phyloP scores from a whole-genome alignment of 2,113 vertebrate species.

The Holacanthus passer region DNA sequence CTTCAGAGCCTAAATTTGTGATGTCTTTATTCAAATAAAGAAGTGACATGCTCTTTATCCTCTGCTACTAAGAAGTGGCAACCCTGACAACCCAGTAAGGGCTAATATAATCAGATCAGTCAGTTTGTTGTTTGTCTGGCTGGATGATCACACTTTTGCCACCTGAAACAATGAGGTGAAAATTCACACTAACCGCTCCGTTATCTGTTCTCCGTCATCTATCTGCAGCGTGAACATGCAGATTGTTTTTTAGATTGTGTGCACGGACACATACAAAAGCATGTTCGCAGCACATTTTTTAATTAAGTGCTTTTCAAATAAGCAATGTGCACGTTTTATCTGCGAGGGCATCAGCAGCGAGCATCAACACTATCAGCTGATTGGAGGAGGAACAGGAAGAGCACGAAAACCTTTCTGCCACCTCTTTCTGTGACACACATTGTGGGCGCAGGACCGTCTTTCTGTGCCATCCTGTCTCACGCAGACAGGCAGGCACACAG shows the following conservation, averaged over 20 bases:
- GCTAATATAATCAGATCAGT: not conserved
- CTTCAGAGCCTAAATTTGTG: not conserved
- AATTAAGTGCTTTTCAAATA: constrained; percentile 25
- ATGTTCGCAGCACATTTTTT: not conserved
- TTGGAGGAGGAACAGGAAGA: constrained; percentile 75
- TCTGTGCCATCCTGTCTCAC: constrained; percentile 37
- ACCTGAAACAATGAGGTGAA: not conserved
- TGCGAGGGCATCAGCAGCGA: constrained; percentile 51
- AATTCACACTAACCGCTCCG: not conserved
- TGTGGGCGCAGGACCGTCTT: constrained; percentile 33
- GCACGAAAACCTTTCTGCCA: constrained; percentile 28
- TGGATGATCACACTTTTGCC: not conserved
- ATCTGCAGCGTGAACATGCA: not conserved
- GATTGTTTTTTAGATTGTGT: not conserved
- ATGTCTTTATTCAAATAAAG: not conserved
- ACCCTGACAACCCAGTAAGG: no score
- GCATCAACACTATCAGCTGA: constrained; percentile 65
- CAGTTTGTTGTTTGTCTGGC: not conserved
- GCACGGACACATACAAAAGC: not conserved
- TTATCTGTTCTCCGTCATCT: no score
- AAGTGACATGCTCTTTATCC: not conserved
- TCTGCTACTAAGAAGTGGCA: not conserved
- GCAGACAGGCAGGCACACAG: constrained; percentile 5
- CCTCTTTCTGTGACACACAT: constrained; percentile 46
- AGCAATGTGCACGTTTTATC: constrained; percentile 52